Conservation (phyloP, 2,888 invertebrate species). For the Orthosia incerta region DNA sequence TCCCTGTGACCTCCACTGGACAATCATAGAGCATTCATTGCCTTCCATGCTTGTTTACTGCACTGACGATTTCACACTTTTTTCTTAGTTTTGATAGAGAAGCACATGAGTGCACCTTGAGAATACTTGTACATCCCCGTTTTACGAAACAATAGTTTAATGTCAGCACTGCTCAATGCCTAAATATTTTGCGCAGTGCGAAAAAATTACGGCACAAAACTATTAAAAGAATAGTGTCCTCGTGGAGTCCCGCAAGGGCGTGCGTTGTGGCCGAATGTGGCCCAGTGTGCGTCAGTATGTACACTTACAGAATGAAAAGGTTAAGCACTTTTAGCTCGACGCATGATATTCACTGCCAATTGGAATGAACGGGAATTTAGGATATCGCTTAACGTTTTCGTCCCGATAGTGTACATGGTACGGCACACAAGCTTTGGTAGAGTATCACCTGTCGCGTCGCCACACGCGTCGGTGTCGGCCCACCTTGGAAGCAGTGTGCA, state of each 20-base stretch:
- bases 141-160: too few species aligned
- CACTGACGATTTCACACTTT: background rate
- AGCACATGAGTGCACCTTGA: too few species aligned
- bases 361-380: background rate
- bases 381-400: background rate
- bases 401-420: background rate
- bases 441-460: conserved; percentile 53
- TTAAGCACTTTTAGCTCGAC: conserved; percentile 1
- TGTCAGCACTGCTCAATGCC: too few species aligned
- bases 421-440: conserved; percentile 65
- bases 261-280: conserved; percentile 15
- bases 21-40: background rate
- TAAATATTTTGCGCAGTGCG: too few species aligned
- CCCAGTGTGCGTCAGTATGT: conserved; percentile 12
- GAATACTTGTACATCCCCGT: too few species aligned
- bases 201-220: background rate
- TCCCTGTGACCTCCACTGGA: background rate
- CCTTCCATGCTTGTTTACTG: background rate
- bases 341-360: too few species aligned
- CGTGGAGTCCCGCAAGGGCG: conserved; percentile 24
- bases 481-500: conserved; percentile 76
- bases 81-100: too few species aligned
- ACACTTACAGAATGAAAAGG: background rate
- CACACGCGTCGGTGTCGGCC: conserved; percentile 71
- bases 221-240: background rate